Base-by-base conservation (phyloP, 2,888 invertebrate genomes). In the Protodeltote pygarga region DNA sequence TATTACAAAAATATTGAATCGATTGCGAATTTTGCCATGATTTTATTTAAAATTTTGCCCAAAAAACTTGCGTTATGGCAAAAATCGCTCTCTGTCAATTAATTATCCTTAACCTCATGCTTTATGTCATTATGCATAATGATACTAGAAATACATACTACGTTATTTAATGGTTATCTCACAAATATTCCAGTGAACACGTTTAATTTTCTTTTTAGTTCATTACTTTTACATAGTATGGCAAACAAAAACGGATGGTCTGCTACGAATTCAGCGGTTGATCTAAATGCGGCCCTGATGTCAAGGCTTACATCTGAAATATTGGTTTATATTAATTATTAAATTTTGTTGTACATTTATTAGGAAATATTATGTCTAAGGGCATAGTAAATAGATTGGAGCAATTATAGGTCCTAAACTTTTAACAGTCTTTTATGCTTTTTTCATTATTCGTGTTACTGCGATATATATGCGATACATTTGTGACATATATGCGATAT, bases 241-340 rank as follows among this genome's bases (percentile, higher is more conserved):
- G 37, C 38, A 64, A 71, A 75, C 52, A 67, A 35, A 62, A 77
- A 77, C 29, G 77, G 77, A 42, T 52, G 76, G 52, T 75, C 71
- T 40, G 75, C 72, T 42, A 64, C 44, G 38, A 77, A 73, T 41
- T 51, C 61, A 27, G 44, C 39, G 27, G 49, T 48, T 27, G 59
- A 45, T 53, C 39, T 50, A 62, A 75, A 75, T 41, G 64, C 65
- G 15, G 69, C 52, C 60, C 75, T 72, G 57, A 46, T 31, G 27
- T 60, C 58, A 57, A 75, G 31, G 50, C 29, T 51, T 28, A 74
- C 5, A 51, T 63, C 75, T 75, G 75, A 71, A 75, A 73, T 54
- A 27, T 55, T 49, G n/a, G 46, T 49, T 41, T 13, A 19, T 25
- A 63, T 55, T 54, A 44, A 38, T 44, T 62, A 37, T 14, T 28